Base-by-base conservation (phyloP, 2,888 invertebrate genomes). In the Allolobophora icterica region DNA sequence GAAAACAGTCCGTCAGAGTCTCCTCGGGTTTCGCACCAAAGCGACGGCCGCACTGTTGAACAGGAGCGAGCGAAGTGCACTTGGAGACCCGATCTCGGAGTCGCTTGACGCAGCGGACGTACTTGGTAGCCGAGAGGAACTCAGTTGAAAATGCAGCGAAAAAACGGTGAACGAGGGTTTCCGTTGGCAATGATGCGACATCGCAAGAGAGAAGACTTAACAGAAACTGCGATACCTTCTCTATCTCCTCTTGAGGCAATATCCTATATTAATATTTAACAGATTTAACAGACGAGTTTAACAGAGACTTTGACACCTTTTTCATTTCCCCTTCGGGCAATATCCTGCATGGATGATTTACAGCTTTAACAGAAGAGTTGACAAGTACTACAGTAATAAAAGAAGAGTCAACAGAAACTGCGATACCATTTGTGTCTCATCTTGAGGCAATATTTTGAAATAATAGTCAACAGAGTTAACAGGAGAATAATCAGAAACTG, bases 151-250 rank as follows among this genome's bases (percentile, higher is more conserved):
- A 90, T 15, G 58, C 11, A 35, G 34, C 35, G 84, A 90, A 89
- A 84, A 89, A 92, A 24, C 42, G 89, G 87, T 92, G 91, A 33
- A 92, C 83, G 89, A 92, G 90, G 84, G 90, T 58, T 89, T 92
- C 92, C 40, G 91, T 92, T 33, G 92, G 91, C 71, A 92, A 89
- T 5, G 40, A 15, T 11, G 4, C 33, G 21, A 92, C n/a, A 30
- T 90, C 40, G 34, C 92, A 92, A 0, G 34, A 5, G 13, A 91
- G 89, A 21, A 91, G 89, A 24, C 45, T 38, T 24, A 33, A 21
- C 17, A 91, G 90, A 52, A 42, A 91, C 17, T 34, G 30, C n/a
- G 42, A 34, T 21, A 91, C 91, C 4, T 58, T 83, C 8, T 90
- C 19, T 33, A n/a, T 38, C 83, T 91, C 91, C 19, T 30, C 19